Evolutionary conservation across 2,113 vertebrate species (phyloP).

Genomic region (Nasalis larvatus): DNA sequence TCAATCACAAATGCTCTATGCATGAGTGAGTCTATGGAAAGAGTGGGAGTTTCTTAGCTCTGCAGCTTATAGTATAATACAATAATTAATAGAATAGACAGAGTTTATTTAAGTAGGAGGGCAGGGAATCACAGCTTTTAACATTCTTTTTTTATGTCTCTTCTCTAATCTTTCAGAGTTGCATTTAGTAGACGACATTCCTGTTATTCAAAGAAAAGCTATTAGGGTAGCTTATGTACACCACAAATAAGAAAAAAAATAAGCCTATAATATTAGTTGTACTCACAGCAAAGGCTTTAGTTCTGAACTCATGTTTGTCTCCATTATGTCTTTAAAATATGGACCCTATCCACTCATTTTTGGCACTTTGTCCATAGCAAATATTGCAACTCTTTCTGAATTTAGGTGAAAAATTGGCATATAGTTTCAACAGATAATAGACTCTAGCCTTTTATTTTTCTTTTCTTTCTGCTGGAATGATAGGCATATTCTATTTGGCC

Average conservation of each 20-base stretch:
- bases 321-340: conserved; percentile 1
- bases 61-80: conserved; percentile 46
- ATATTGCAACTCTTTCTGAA: conserved; percentile 18
- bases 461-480: neutral
- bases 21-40: conserved; percentile 69
- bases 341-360: neutral
- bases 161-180: conserved; percentile 63
- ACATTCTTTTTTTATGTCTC: conserved; percentile 63
- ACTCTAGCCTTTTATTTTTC: neutral
- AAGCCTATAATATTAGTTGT: conserved; percentile 32
- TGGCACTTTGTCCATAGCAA: neutral
- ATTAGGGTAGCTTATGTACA: conserved; percentile 38
- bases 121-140: conserved; percentile 58
- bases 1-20: conserved; percentile 56
- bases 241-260: conserved; percentile 34
- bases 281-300: conserved; percentile 18
- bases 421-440: neutral
- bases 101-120: conserved; percentile 67
- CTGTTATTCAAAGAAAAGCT: conserved; percentile 61
- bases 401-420: neutral
- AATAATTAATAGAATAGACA: conserved; percentile 64
- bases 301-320: conserved; percentile 31
- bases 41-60: conserved; percentile 60
- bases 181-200: conserved; percentile 61
- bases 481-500: neutral